Conservation (phyloP, 1,140 invertebrate genomes). For the Telenomus remus region DNA sequence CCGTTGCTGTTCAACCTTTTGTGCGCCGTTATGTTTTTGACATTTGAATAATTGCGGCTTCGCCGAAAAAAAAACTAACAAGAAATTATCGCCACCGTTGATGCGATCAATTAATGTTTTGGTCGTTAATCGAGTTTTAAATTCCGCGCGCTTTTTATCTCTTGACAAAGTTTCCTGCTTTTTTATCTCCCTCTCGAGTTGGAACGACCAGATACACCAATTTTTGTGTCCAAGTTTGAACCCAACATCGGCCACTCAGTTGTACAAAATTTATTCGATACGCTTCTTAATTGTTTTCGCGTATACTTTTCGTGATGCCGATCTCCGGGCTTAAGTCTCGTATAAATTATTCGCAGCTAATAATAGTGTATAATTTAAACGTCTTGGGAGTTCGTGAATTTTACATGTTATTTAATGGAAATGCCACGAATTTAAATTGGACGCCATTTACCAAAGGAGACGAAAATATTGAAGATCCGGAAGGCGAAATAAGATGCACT, state of each 20-base stretch:
- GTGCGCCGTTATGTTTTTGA: constrained; percentile 34
- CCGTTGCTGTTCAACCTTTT: constrained; percentile 39
- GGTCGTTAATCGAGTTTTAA: constrained; percentile 18
- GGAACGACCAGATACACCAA: not conserved
- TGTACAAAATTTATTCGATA: constrained; percentile 1
- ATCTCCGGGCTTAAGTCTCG: constrained; percentile 28
- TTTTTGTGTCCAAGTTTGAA: not conserved
- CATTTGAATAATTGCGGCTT: constrained; percentile 42
- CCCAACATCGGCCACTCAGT: not conserved
- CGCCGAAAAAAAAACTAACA: constrained; percentile 31
- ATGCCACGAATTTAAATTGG: constrained; percentile 42
- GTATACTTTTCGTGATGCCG: constrained; percentile 6
- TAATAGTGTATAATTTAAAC: constrained; percentile 53
- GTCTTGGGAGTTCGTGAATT: constrained; percentile 42
- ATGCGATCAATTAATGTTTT: constrained; percentile 30
- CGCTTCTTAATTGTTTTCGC: constrained; percentile 31
- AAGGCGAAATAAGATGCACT: not conserved
- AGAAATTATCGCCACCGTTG: constrained; percentile 1
- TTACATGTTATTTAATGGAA: constrained; percentile 47
- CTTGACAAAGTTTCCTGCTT: not conserved
- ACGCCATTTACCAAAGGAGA: constrained; percentile 20
- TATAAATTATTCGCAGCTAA: constrained; percentile 47
- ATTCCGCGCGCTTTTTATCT: not conserved
- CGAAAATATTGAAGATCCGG: not conserved
- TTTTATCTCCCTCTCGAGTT: not conserved